Evolutionary conservation across 1,140 invertebrate genomes (phyloP).

Genomic region (Microplitis mediator): DNA sequence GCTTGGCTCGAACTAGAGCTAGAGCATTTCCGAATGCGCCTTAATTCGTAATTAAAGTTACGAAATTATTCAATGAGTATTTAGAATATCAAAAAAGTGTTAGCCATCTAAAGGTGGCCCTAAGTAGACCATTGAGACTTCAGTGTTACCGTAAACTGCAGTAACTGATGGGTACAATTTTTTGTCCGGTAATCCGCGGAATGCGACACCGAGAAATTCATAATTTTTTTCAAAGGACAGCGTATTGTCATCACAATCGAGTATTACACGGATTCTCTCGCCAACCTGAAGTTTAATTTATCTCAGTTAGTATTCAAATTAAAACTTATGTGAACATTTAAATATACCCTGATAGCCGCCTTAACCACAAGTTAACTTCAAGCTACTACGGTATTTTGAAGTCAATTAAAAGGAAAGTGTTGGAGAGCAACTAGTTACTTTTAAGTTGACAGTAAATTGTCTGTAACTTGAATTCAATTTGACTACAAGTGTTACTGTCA

Average conservation of each 20-base stretch:
- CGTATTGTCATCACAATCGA: conserved; percentile 97
- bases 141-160: conserved; percentile 98
- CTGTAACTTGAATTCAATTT: too few species aligned
- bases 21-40: too few species aligned
- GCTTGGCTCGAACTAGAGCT: too few species aligned
- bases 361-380: too few species aligned
- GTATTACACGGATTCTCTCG: conserved; percentile 93
- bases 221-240: conserved; percentile 98
- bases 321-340: conserved; percentile 19
- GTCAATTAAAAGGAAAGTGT: too few species aligned
- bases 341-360: too few species aligned
- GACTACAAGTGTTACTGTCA: too few species aligned
- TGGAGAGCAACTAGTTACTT: too few species aligned
- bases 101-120: conserved; percentile 93
- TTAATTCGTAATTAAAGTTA: too few species aligned
- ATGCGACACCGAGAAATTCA: conserved; percentile 98
- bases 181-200: conserved; percentile 92
- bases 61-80: too few species aligned
- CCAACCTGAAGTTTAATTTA: conserved; percentile 74
- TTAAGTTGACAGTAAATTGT: too few species aligned
- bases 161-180: conserved; percentile 95
- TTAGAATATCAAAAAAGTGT: conserved; percentile 36
- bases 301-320: background rate
- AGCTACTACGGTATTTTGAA: too few species aligned
- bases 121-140: conserved; percentile 99